Percentiles rank a stretch among this genome's conserved stretches.
These are phyloP conservation scores for Archips crataeganus DNA, from an alignment of 2,888 invertebrate genomes.

Conservation along the genomic window DNA sequence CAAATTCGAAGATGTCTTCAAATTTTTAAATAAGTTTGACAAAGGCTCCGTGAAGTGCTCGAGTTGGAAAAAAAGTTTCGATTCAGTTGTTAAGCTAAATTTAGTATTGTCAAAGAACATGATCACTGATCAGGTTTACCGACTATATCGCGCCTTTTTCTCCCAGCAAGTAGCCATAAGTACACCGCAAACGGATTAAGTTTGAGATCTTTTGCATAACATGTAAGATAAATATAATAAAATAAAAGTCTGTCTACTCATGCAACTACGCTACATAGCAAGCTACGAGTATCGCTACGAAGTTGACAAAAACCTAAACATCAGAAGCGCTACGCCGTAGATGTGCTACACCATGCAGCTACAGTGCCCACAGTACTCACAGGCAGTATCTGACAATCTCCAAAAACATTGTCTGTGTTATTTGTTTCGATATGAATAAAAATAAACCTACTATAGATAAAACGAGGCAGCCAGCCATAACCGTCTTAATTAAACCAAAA, in stretches of 20 bases:
- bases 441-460: background rate
- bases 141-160: too few relatives aligned
- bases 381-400: background rate
- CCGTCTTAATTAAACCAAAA: constrained; percentile 12
- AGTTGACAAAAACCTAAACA: background rate
- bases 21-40: too few relatives aligned
- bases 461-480: background rate
- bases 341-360: background rate
- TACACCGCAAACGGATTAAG: background rate
- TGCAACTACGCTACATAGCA: background rate
- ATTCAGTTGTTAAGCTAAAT: too few relatives aligned
- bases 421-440: background rate
- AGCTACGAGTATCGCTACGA: background rate
- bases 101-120: too few relatives aligned
- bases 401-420: background rate
- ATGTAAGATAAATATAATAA: background rate
- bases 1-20: too few relatives aligned
- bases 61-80: too few relatives aligned
- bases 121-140: too few relatives aligned
- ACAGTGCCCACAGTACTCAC: background rate
- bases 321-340: background rate
- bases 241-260: background rate
- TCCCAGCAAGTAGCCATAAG: too few relatives aligned
- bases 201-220: background rate
- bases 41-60: background rate